Base-by-base conservation (phyloP, 92 coral and sea anemone species). In the Parazoanthus swiftii region DNA sequence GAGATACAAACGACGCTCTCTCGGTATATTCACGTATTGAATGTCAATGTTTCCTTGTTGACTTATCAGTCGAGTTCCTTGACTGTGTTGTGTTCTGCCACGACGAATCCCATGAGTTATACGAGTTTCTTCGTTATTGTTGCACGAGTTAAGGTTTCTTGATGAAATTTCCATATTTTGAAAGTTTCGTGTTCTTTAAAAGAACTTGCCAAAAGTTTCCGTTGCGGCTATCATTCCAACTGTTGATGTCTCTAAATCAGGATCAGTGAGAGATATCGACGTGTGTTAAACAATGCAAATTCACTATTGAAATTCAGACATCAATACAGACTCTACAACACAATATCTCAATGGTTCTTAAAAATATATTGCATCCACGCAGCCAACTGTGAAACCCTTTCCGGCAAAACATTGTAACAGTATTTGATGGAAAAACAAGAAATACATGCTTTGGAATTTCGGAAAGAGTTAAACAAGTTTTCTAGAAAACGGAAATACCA, bases 21-120 rank as follows among this genome's bases (percentile, higher is more conserved):
- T 86, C 14, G 98, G 97, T 3, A 94, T 91, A 82, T 97, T 91
- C 21, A 86, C 90, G 11, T 91, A 90, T 35, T 93, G 86, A 6
- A 91, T 85, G 18, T 90, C 92, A 59, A 97, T 83, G 56, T 92
- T 81, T 42, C 99, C 99, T 21, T 84, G 86, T 85, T 93, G 92
- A 50, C 90, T 86, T 18, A 97, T 85, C 8, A 97, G 86, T 51
- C 97, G 89, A 23, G 89, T 91, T 73, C 91, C 92, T 81, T 91
- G 91, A 66, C 86, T 90, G 26, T 58, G 29, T 16, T n/a, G 67
- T 48, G 26, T 26, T n/a, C 42, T 26, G 1, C 21, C 36, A 50
- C 16, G 85, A 54, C 58, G 10, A 14, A 63, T 2, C 70, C 8
- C 5, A 14, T 25, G 6, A 63, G 21, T 21, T 21, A 5, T 63